Percentiles rank a stretch among this genome's conserved stretches.
Evolutionary conservation across 2,888 invertebrate species (phyloP).

Genomic region (Eurytoma californica): DNA sequence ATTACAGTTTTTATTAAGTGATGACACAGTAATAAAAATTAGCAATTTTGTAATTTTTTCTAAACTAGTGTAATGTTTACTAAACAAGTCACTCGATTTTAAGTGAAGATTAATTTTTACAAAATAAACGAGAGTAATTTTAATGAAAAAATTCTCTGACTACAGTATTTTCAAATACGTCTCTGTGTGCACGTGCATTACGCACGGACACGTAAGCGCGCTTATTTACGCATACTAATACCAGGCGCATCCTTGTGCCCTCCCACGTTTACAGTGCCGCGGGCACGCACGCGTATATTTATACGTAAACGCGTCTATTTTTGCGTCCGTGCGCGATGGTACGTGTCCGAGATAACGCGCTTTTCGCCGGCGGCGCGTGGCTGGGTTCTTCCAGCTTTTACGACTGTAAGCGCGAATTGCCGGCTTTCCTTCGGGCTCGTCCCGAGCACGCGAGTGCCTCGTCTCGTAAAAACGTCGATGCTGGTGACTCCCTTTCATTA

Average conservation of each 20-base stretch:
- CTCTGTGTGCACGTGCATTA: no score
- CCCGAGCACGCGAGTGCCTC: background rate
- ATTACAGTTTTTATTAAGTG: no score
- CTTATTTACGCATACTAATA: background rate
- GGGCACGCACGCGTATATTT: background rate
- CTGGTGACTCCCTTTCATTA: constrained; percentile 28
- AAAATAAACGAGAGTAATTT: no score
- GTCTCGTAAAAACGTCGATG: constrained; percentile 18
- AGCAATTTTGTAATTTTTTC: no score
- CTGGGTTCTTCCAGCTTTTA: constrained; percentile 18
- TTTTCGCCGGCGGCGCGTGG: background rate
- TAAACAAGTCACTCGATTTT: no score
- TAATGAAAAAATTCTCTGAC: no score
- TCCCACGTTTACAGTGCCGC: background rate
- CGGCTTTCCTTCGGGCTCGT: background rate
- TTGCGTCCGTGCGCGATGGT: background rate
- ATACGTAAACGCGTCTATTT: background rate
- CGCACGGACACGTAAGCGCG: background rate
- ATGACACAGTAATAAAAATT: no score
- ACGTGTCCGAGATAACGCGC: background rate
- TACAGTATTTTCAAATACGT: no score
- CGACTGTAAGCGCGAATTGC: background rate
- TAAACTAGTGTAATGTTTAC: no score
- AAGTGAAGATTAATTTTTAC: no score
- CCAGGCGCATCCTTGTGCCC: background rate